Percentiles rank a stretch among this genome's conserved stretches.
These are phyloP conservation scores for Apis laboriosa DNA, from an alignment of 1,140 invertebrate species.

Conservation along the genomic window DNA sequence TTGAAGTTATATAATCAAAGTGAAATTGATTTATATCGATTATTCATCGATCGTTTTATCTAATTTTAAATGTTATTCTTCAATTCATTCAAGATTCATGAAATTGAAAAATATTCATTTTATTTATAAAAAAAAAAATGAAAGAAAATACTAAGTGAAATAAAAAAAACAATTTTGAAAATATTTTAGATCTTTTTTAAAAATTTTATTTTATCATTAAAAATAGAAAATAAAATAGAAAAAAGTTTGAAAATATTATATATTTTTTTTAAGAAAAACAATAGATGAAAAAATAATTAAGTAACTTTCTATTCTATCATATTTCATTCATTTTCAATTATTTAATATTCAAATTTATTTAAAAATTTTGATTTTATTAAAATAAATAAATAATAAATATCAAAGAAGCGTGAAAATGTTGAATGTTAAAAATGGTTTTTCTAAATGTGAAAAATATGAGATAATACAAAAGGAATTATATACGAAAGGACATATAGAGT, in stretches of 20 bases:
- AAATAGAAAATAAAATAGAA: too few species aligned
- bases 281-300: too few species aligned
- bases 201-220: too few species aligned
- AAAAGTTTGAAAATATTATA: too few species aligned
- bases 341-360: too few species aligned
- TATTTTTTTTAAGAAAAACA: too few species aligned
- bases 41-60: not conserved
- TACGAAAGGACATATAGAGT: slow-evolving; percentile 18
- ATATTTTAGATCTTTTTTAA: too few species aligned
- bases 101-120: not conserved
- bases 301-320: too few species aligned
- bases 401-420: not conserved
- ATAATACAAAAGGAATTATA: not conserved
- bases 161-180: too few species aligned
- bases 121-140: not conserved
- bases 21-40: not conserved
- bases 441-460: not conserved
- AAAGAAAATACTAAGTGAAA: not conserved
- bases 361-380: too few species aligned
- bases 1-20: not conserved
- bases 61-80: not conserved
- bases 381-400: not conserved
- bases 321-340: too few species aligned
- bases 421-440: not conserved
- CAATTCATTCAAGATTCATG: too few species aligned